Base-by-base conservation (phyloP, 2,888 invertebrate genomes). In the Platycnemis pennipes region DNA sequence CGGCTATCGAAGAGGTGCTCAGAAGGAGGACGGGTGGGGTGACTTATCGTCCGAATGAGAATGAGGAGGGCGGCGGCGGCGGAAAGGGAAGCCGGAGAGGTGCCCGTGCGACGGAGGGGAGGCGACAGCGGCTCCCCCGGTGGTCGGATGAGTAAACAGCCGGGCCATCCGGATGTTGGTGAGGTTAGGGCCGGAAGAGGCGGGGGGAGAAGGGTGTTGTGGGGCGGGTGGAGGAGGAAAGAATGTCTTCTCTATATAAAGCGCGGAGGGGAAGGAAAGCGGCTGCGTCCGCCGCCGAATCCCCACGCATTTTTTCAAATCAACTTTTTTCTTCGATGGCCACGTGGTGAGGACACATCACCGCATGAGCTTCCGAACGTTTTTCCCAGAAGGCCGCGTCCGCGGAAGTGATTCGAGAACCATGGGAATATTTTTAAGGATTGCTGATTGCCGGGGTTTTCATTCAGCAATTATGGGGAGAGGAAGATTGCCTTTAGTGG, bases 151-250 rank as follows among this genome's bases (percentile, higher is more conserved):
- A 53, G 53, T 46, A 53, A 49, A 77, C 77, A 77, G 77, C 77
- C 77, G 77, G 31, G 77, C 77, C 77, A 77, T 77, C 77, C 77
- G 88, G 88, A 88, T 49, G 88, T 88, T 46, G 88, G 88, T 46
- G 44, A 88, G 88, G 88, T 88, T 77, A 53, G 91, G 53, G 91
- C 45, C 42, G 91, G 91, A 49, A 49, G 91, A 91, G 91, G 87
- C 22, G 87, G 87, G 45, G 77, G 13, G 37, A 26, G 31, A 1
- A 13, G 49, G 13, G 49, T 49, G 31, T n/a, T n/a, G 69, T 26
- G 69, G 31, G 69, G 69, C 26, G 8, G 69, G 69, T 22, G 69
- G 49, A 49, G 49, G 13, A 49, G 49, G 49, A 11, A 37, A 13
- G 77, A 77, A 11, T 63, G 63, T 63, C 63, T n/a, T n/a, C n/a